Conservation (phyloP, 2,888 invertebrate species). For the Actias luna region DNA sequence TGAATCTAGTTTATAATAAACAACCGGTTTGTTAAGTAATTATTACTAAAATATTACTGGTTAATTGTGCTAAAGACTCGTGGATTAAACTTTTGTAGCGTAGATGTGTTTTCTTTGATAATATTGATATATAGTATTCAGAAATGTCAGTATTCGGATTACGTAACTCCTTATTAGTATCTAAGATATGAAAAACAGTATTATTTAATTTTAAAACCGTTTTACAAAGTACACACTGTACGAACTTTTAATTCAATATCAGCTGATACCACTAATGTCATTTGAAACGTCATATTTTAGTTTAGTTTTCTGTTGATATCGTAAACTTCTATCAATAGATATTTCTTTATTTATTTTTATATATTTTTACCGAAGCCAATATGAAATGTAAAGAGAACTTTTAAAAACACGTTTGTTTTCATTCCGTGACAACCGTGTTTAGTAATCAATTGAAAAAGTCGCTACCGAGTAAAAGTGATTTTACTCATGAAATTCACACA, state of each 20-base stretch:
- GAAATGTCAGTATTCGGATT: background rate
- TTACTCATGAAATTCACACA: slow-evolving; percentile 4
- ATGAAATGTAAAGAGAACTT: no score
- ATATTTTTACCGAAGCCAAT: no score
- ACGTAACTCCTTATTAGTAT: background rate
- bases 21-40: background rate
- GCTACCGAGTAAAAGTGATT: background rate
- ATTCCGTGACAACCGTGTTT: no score
- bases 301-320: no score
- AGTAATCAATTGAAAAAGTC: background rate
- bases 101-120: background rate
- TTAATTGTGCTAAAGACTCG: background rate
- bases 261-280: no score
- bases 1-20: background rate
- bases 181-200: background rate
- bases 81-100: background rate
- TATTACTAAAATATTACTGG: background rate
- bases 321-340: no score
- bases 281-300: no score
- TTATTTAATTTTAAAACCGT: no score
- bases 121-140: background rate
- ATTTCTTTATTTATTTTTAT: no score
- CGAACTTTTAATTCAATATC: no score
- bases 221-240: no score
- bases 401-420: no score